Evolutionary conservation across 2,113 vertebrate species (phyloP).

Genomic region (Romanogobio albipinnatus): DNA sequence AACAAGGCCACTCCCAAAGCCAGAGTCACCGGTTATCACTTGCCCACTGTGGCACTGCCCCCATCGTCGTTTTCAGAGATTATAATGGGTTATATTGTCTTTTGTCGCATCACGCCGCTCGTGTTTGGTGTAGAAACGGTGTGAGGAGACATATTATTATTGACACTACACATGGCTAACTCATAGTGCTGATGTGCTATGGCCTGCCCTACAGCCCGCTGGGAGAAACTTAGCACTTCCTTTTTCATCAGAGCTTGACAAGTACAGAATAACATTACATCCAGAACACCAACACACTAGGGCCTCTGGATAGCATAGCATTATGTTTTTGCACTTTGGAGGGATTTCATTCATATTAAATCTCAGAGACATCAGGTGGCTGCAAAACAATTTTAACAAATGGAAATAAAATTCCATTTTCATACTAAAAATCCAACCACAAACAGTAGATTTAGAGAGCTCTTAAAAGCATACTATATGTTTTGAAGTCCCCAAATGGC

Average conservation of each 20-base stretch:
- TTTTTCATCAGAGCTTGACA: conserved; percentile 18
- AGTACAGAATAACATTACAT: background rate
- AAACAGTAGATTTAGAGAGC: background rate
- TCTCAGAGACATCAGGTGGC: background rate
- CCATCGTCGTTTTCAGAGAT: too few species aligned
- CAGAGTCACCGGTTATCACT: too few species aligned
- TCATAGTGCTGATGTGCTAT: conserved; percentile 34
- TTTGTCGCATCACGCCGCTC: too few species aligned
- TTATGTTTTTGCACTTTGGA: background rate
- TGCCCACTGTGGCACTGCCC: too few species aligned
- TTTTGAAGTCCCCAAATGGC: conserved; percentile 2
- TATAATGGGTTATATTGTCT: too few species aligned
- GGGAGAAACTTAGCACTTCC: conserved; percentile 15
- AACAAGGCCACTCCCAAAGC: too few species aligned
- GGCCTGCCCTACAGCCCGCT: conserved; percentile 9
- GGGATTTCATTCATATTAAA: background rate
- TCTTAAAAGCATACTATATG: conserved; percentile 1
- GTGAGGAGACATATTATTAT: conserved; percentile 5
- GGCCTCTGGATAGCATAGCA: background rate
- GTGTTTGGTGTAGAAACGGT: too few species aligned
- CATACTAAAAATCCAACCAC: background rate
- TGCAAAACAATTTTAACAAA: background rate
- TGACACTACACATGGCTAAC: conserved; percentile 36
- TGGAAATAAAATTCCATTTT: background rate
- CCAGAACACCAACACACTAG: background rate